These are phyloP conservation scores for Fregata magnificens DNA, from an alignment of 2,113 vertebrate genomes.

Conservation along the genomic window DNA sequence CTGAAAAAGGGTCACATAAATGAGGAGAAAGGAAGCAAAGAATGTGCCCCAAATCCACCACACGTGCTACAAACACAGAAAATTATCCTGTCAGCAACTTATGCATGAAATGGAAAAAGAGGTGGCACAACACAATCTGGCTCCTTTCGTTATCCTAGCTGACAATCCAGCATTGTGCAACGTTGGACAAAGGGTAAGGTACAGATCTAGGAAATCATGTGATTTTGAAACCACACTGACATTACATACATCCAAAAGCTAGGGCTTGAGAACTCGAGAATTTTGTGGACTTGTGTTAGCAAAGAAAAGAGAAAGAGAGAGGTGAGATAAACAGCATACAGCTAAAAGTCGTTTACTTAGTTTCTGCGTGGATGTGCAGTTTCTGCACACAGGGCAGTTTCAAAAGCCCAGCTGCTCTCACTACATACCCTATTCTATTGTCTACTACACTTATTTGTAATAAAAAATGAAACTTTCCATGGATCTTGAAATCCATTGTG, in stretches of 20 bases:
- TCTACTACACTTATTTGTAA: background rate
- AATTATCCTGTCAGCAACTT: conserved; percentile 3
- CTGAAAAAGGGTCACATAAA: conserved; percentile 17
- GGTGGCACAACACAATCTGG: conserved; percentile 17
- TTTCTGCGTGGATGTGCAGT: background rate
- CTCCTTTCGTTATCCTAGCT: conserved; percentile 12
- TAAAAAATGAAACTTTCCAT: background rate
- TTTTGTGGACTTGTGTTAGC: conserved; percentile 41
- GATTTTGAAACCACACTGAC: conserved; percentile 9
- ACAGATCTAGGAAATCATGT: background rate
- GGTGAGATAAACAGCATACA: conserved; percentile 15
- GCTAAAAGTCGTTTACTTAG: background rate
- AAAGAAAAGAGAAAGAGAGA: conserved; percentile 52
- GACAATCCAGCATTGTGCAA: conserved; percentile 10
- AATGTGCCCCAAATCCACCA: conserved; percentile 7
- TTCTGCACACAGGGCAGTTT: background rate
- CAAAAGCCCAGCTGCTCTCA: background rate
- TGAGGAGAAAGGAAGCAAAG: conserved; percentile 17
- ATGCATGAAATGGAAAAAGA: conserved; percentile 12
- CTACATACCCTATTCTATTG: background rate
- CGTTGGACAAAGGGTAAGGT: background rate
- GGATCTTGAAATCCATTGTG: background rate
- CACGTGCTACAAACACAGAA: conserved; percentile 6
- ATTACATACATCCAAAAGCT: conserved; percentile 40
- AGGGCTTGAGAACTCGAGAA: conserved; percentile 26